Base-by-base conservation (phyloP, 2,888 invertebrate species). In the Aphidoletes aphidimyza region DNA sequence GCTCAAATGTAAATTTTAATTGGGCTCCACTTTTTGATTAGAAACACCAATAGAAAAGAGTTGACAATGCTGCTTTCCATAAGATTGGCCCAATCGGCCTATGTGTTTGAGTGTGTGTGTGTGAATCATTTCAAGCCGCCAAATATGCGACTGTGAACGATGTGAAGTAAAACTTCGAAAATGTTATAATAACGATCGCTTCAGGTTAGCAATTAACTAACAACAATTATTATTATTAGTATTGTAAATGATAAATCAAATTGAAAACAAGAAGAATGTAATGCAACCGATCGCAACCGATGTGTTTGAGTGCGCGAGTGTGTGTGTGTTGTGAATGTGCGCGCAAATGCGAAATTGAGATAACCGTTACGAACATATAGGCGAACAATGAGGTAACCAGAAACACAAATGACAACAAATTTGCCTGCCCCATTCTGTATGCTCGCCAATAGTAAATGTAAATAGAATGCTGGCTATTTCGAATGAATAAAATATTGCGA, bases 141-240 rank as follows among this genome's bases (percentile, higher is more conserved):
- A n/a, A n/a, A n/a, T n/a, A n/a, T n/a, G n/a, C n/a, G n/a, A n/a
- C n/a, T n/a, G n/a, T n/a, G n/a, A 47, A 47, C 47, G 47, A 17
- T 11, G 2, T 11, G 19, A 47, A 47, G 19, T 22, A 54, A 54
- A 54, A 5, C 22, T 54, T 47, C 17, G 47, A 54, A 26, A 54
- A 54, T n/a, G n/a, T n/a, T n/a, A 54, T 54, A 54, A 30, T 69
- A 30, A 14, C 69, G 69, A 69, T 69, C 69, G 69, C 69, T 69
- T 69, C 69, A 69, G 69, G 69, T 69, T 69, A 69, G 69, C 69
- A 69, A 69, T 69, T 69, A 69, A 69, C 69, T 69, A 69, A 69
- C 69, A 69, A 69, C 26, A 69, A 69, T 69, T 69, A 69, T 69
- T 69, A 69, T 69, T 69, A 69, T 69, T 69, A 69, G 34, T 69